phyloP scores from a whole-genome alignment of 1,140 invertebrate genomes.

The Drosophila repletoides region DNA sequence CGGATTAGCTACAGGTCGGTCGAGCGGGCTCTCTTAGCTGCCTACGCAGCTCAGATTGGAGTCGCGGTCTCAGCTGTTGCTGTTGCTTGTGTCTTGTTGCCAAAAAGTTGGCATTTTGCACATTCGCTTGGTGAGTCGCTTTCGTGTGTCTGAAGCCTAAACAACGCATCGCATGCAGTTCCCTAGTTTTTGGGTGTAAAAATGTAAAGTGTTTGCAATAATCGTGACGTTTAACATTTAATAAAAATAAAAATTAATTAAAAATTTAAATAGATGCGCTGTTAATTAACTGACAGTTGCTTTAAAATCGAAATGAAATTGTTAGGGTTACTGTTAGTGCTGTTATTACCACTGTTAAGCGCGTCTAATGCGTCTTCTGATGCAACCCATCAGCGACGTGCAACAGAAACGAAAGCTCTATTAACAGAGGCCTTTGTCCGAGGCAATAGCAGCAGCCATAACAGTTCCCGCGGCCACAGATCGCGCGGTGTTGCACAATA shows the following conservation, averaged over 20 bases:
- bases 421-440: conserved; percentile 11
- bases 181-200: conserved; percentile 14
- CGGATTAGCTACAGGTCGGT: neutral
- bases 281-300: conserved; percentile 10
- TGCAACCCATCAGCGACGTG: conserved; percentile 55
- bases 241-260: neutral
- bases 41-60: conserved; percentile 47
- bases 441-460: conserved; percentile 26
- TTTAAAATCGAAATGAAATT: conserved; percentile 49
- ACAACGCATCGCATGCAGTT: conserved; percentile 35
- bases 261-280: conserved; percentile 30
- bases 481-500: conserved; percentile 65
- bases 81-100: conserved; percentile 29
- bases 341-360: conserved; percentile 51
- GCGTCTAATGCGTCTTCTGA: conserved; percentile 47
- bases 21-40: conserved; percentile 36
- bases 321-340: conserved; percentile 22
- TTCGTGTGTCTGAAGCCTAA: conserved; percentile 48
- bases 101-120: conserved; percentile 64
- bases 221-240: conserved; percentile 26
- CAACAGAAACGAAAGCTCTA: conserved; percentile 11
- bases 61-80: conserved; percentile 46
- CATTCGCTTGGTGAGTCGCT: conserved; percentile 60
- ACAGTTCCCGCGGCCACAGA: conserved; percentile 34
- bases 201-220: conserved; percentile 12